Evolutionary conservation across 2,113 vertebrate genomes (phyloP).

Genomic region (Hypanus sabinus): DNA sequence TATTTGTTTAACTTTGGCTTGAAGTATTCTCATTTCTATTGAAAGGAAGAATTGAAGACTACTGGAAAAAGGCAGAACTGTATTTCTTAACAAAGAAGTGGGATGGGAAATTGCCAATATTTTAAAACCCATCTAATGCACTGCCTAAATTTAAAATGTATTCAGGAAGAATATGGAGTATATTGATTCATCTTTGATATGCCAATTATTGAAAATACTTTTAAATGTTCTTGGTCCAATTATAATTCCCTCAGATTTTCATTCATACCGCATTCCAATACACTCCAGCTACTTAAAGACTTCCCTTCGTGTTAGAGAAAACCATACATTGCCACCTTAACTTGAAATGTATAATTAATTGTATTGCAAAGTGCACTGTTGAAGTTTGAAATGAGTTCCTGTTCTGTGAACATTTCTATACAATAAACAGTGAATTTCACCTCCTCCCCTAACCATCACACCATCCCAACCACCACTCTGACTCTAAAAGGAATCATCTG

Average conservation of each 20-base stretch:
- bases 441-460: background rate
- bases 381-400: background rate
- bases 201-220: background rate
- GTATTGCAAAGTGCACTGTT: constrained; percentile 20
- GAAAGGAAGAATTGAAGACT: background rate
- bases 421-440: constrained; percentile 21
- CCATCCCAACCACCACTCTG: background rate
- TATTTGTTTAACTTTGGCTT: constrained; percentile 22
- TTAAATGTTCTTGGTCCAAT: background rate
- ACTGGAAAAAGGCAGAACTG: background rate
- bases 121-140: background rate
- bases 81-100: background rate
- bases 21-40: background rate
- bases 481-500: constrained; percentile 32
- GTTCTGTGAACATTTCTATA: constrained; percentile 26
- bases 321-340: background rate
- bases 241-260: background rate
- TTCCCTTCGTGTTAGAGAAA: background rate
- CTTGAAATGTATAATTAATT: constrained; percentile 5
- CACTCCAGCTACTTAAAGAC: background rate
- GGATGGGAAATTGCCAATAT: background rate
- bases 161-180: background rate
- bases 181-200: background rate
- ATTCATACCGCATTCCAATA: background rate
- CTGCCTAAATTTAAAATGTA: background rate